Conservation (phyloP, 2,113 vertebrate species). For the Isurus oxyrinchus region DNA sequence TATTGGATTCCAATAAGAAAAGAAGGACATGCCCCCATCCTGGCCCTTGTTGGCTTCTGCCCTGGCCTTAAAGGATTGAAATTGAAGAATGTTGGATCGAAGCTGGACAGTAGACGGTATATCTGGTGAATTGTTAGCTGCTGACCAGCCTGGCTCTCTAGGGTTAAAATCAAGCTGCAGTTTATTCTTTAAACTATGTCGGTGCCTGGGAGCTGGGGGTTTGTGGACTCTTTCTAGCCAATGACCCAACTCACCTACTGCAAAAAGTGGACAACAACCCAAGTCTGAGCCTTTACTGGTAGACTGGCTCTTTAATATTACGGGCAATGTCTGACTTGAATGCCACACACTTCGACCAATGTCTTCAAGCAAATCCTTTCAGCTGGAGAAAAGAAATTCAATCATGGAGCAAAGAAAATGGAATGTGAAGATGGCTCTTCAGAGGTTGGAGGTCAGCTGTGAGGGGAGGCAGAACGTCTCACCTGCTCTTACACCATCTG, state of each 20-base stretch:
- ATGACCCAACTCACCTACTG: not conserved
- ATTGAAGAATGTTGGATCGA: not conserved
- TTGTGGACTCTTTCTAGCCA: not conserved
- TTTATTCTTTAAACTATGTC: not conserved
- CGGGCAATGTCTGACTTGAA: not conserved
- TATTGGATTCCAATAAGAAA: too few relatives aligned
- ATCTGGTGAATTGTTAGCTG: not conserved
- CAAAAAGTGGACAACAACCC: not conserved
- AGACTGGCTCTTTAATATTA: not conserved
- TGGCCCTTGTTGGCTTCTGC: too few relatives aligned
- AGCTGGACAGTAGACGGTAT: not conserved
- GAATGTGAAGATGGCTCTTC: conserved; percentile 9
- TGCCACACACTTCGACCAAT: not conserved
- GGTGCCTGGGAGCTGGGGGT: not conserved
- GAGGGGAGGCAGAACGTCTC: not conserved
- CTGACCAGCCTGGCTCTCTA: not conserved
- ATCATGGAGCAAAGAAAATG: not conserved
- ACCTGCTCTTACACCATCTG: not conserved
- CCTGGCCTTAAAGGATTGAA: too few relatives aligned
- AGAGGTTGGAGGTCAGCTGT: conserved; percentile 4
- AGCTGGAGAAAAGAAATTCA: not conserved
- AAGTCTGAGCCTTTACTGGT: not conserved
- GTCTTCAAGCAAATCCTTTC: not conserved
- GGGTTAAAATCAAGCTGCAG: not conserved
- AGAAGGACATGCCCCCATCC: too few relatives aligned